phyloP scores from a whole-genome alignment of 2,797 vertebrate genomes.

The Molothrus ater region DNA sequence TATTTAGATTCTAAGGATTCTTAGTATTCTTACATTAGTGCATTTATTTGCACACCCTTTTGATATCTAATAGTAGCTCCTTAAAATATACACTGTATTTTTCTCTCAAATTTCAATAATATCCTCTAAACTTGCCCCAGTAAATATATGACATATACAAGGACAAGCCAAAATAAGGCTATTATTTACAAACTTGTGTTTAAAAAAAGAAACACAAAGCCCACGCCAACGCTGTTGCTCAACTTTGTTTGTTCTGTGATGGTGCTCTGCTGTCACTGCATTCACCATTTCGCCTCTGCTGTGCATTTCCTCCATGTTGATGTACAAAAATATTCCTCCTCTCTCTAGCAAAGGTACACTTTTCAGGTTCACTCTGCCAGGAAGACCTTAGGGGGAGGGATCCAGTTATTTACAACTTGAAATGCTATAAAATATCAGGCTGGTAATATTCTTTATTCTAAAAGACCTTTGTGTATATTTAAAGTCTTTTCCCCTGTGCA shows the following conservation, averaged over 20 bases:
- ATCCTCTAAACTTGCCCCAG: background rate
- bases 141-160: background rate
- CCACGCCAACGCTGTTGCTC: background rate
- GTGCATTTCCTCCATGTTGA: constrained; percentile 56
- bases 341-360: background rate
- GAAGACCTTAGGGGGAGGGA: background rate
- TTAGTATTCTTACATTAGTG: background rate
- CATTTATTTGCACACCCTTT: background rate
- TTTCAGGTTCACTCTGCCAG: background rate
- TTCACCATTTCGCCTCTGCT: constrained; percentile 37
- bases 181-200: background rate
- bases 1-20: background rate
- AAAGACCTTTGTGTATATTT: background rate
- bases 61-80: background rate
- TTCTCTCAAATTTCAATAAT: background rate
- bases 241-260: constrained; percentile 38
- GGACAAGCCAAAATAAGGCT: background rate
- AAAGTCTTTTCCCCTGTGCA: background rate
- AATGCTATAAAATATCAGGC: background rate
- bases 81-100: background rate
- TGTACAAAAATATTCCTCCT: constrained; percentile 1
- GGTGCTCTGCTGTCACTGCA: constrained; percentile 6
- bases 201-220: background rate
- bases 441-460: background rate
- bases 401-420: background rate